These are phyloP conservation scores for Branchellion lobata DNA, from an alignment of 2,888 invertebrate species.

Conservation along the genomic window DNA sequence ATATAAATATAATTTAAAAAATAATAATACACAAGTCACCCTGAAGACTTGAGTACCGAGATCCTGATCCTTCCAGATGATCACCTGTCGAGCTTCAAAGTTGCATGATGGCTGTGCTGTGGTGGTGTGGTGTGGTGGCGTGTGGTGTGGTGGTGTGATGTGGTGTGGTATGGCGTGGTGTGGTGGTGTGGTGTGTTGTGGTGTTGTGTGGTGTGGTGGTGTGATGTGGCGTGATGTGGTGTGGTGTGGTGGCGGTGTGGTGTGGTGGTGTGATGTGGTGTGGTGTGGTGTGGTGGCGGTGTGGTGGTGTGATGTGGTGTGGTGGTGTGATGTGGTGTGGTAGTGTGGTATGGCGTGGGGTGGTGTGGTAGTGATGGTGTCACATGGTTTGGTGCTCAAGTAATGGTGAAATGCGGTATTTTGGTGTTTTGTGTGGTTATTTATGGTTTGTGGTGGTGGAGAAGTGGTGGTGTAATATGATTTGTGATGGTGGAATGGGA, in stretches of 20 bases:
- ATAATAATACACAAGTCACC: slow-evolving; percentile 2
- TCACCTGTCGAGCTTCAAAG: slow-evolving; percentile 49
- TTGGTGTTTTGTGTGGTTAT: too few relatives aligned
- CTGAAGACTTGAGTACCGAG: slow-evolving; percentile 50
- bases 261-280: background rate
- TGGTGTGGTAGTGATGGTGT: background rate
- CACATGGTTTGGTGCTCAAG: background rate
- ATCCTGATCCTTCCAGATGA: slow-evolving; percentile 50
- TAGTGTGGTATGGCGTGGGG: background rate
- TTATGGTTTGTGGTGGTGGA: too few relatives aligned
- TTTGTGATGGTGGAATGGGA: background rate
- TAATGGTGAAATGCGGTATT: too few relatives aligned
- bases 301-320: background rate
- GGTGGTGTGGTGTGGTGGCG: background rate
- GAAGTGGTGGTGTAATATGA: too few relatives aligned
- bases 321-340: too few relatives aligned
- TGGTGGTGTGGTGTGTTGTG: background rate
- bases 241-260: background rate
- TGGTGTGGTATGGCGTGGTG: background rate
- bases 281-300: background rate
- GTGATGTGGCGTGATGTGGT: background rate
- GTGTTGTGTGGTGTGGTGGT: background rate
- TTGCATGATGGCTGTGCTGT: slow-evolving; percentile 37
- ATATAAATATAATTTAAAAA: slow-evolving; percentile 18
- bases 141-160: too few relatives aligned